Evolutionary conservation across 1,140 invertebrate genomes (phyloP).

Genomic region (Drosophila kanapiae): DNA sequence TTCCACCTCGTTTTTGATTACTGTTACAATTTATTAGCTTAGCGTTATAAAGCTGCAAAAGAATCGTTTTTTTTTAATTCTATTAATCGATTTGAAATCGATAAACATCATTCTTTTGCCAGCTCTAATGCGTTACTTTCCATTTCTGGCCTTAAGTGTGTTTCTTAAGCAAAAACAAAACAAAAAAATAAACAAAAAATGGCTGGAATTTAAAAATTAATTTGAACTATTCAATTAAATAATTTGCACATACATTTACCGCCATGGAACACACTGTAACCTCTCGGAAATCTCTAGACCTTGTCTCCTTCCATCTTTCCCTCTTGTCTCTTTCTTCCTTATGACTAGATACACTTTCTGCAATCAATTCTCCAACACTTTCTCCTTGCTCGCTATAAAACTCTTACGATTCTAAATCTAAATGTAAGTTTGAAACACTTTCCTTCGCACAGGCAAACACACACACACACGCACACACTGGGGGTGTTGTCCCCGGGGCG

Average conservation of each 20-base stretch:
- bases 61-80: too few relatives aligned
- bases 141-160: not conserved
- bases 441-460: constrained; percentile 1
- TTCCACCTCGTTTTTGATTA: too few relatives aligned
- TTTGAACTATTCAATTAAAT: constrained; percentile 2
- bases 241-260: constrained; percentile 1
- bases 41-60: too few relatives aligned
- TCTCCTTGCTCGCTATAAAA: not conserved
- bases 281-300: not conserved
- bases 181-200: not conserved
- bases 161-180: constrained; percentile 1
- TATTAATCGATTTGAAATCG: too few relatives aligned
- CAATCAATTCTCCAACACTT: constrained; percentile 5
- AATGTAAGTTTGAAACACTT: constrained; percentile 8
- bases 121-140: too few relatives aligned
- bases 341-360: constrained; percentile 70
- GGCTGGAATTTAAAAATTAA: not conserved
- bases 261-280: constrained; percentile 2
- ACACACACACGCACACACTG: constrained; percentile 6
- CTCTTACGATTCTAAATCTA: not conserved
- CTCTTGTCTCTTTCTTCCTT: constrained; percentile 31
- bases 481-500: not conserved
- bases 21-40: too few relatives aligned
- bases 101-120: too few relatives aligned
- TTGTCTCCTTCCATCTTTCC: constrained; percentile 3